Conservation (phyloP, 30 jellyfish, hydroid and myxozoan species). For the Phacellophora camtschatica region DNA sequence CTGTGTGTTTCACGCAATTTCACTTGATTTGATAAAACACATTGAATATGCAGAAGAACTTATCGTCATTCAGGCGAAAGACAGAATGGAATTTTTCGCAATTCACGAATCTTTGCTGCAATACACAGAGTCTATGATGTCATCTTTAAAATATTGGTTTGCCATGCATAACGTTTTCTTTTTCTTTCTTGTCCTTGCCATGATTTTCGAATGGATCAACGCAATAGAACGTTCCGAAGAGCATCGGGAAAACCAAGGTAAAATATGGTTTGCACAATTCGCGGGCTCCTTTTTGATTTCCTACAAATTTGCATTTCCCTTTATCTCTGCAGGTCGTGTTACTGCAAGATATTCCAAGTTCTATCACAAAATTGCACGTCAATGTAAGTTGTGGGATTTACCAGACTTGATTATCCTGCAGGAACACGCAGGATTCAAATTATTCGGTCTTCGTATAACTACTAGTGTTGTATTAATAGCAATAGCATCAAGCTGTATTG, state of each 20-base stretch:
- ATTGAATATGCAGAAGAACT: conserved; percentile 7
- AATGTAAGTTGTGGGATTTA: neutral
- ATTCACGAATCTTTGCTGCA: conserved; percentile 13
- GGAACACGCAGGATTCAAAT: conserved; percentile 28
- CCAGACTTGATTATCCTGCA: conserved; percentile 18
- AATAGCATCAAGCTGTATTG: conserved; percentile 27
- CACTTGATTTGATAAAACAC: conserved; percentile 19
- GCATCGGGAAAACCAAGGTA: neutral
- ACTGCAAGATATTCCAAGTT: conserved; percentile 16
- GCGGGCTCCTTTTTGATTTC: conserved; percentile 37
- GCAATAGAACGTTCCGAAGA: conserved; percentile 32
- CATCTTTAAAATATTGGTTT: conserved; percentile 19
- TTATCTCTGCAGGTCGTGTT: conserved; percentile 37
- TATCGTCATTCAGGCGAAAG: neutral
- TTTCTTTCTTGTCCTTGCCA: conserved; percentile 18
- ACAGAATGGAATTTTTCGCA: conserved; percentile 11
- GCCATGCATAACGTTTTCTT: conserved; percentile 30
- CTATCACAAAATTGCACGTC: conserved; percentile 33
- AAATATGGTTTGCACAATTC: conserved; percentile 28
- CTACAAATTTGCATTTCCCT: conserved; percentile 39
- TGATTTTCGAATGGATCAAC: conserved; percentile 40
- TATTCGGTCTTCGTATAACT: conserved; percentile 29
- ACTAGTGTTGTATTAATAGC: conserved; percentile 27
- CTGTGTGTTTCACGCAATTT: conserved; percentile 27
- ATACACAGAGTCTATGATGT: neutral